Base-by-base conservation (phyloP, 2,797 vertebrate genomes). In the Sciaenops ocellatus region DNA sequence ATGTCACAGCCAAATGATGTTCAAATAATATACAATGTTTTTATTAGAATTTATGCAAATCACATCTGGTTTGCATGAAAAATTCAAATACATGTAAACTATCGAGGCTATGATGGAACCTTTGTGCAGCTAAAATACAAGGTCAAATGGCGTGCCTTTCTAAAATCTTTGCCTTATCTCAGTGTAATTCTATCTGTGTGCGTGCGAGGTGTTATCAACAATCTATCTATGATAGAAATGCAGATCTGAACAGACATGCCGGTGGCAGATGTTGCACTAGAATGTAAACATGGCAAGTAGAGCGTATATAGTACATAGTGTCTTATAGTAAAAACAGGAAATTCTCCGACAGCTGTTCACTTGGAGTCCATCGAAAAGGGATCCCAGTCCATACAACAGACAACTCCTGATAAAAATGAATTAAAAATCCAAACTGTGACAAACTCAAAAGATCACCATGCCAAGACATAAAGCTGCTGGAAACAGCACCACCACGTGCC, bases 21-120 rank as follows among this genome's bases (percentile, higher is more conserved):
- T 38, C 1, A n/a, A 55, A 30, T 26, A 2, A 44, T 5, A 11
- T 8, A n/a, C 13, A 48, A 48, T 4, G 46, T 17, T 18, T 4
- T 10, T 28, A 26, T 1, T 15, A 20, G 2, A 9, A 57, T 3
- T 1, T 1, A 34, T 67, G 30, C 38, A 78, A 70, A 67, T 44
- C 28, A 4, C 1, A 15, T 15, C 20, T 10, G 1, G 11, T 17
- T 60, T 76, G 60, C 12, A 42, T 69, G 1, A 5, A 15, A 56
- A 15, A 56, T 80, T 51, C 8, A 16, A 80, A 62, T 7, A 22
- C 0, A 54, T 47, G 55, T 17, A 56, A 57, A 80, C 44, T 16
- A 0, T 6, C 13, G 11, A 44, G 17, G 6, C 46, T 48, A 15
- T 50, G 55, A 12, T 41, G 38, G 12, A 67, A 18, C 46, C 7